Evolutionary conservation across 1,140 invertebrate species (phyloP), one percentile per base, ranked within the genome.

Genomic region (Neotoxoptera formosana): DNA sequence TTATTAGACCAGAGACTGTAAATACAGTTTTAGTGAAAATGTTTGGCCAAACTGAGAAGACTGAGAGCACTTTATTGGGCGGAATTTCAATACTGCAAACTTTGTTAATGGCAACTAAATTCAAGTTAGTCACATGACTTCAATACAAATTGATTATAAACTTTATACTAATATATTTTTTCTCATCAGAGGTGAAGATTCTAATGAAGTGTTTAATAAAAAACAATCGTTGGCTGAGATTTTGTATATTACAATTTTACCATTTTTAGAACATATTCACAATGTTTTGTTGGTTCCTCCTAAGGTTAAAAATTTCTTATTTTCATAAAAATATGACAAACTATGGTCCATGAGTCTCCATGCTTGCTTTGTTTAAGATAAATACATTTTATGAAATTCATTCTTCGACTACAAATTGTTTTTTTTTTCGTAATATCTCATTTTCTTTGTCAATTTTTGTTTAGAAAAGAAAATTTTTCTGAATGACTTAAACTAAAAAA

Each of bases 221-320:
- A 84, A 93, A 53, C 81, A 93, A 45, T 53, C 91, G 6, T 51
- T 93, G 81, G 91, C 91, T 3, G 91, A 93, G 48, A 86, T 86
- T 84, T 51, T 93, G 11, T 93, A 83, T 83, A 93, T 93, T 51
- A 93, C 91, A 86, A 93, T 93, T 56, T 93, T 93, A 93, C 91
- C 91, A n/a, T 93, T 93, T 86, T 93, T 93, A 86, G 91, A 93
- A 93, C 91, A 93, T 56, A 93, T 93, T 86, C 91, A 93, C 51
- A 93, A 93, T 84, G 91, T 93, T 41, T 93, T 93, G 14, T 25
- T 93, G 14, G 0, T 45, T 53, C 91, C 91, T 56, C 91, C 91
- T 45, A 93, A 86, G 91, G 91, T 93, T 25, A 34, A 48, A 88
- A 48, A 67, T 7, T 14, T 34, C 0, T 23, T 53, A 53, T 56